These are phyloP conservation scores for Chloroclysta siterata DNA, from an alignment of 2,888 invertebrate species.

Conservation along the genomic window DNA sequence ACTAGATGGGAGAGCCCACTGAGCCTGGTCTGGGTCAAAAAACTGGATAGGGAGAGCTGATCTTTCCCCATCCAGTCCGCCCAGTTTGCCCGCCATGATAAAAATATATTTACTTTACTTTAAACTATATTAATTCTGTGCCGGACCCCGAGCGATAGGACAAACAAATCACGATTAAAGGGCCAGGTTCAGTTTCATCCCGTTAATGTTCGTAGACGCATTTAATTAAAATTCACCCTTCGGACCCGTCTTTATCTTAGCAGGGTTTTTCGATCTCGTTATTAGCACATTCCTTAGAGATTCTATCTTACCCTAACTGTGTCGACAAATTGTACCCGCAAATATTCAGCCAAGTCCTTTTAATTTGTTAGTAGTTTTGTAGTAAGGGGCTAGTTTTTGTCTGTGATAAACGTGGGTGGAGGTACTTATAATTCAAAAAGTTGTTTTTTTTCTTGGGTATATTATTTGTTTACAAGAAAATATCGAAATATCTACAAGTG, in stretches of 20 bases:
- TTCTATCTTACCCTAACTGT: slow-evolving; percentile 47
- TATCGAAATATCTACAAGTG: too few relatives aligned
- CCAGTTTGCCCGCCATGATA: too few relatives aligned
- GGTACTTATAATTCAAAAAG: too few relatives aligned
- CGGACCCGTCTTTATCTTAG: slow-evolving; percentile 65
- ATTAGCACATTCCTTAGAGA: slow-evolving; percentile 62
- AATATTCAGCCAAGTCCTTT: slow-evolving; percentile 36
- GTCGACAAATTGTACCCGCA: slow-evolving; percentile 48
- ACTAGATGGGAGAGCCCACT: too few relatives aligned
- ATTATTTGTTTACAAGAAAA: too few relatives aligned
- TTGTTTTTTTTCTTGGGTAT: too few relatives aligned
- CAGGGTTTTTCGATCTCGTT: slow-evolving; percentile 74
- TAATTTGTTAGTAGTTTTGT: not conserved
- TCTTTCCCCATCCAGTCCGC: too few relatives aligned
- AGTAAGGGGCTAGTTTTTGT: not conserved
- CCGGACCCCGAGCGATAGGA: slow-evolving; percentile 58
- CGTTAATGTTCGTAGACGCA: slow-evolving; percentile 77
- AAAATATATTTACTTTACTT: too few relatives aligned
- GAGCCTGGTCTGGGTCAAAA: too few relatives aligned
- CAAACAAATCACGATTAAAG: slow-evolving; percentile 82
- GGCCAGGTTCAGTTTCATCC: slow-evolving; percentile 77
- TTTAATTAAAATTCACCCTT: slow-evolving; percentile 84
- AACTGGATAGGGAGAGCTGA: too few relatives aligned
- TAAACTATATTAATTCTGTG: slow-evolving; percentile 9
- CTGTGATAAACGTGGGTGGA: too few relatives aligned